These are phyloP conservation scores for Lasioglossum leucozonium DNA, from an alignment of 2,888 invertebrate species.

Conservation along the genomic window DNA sequence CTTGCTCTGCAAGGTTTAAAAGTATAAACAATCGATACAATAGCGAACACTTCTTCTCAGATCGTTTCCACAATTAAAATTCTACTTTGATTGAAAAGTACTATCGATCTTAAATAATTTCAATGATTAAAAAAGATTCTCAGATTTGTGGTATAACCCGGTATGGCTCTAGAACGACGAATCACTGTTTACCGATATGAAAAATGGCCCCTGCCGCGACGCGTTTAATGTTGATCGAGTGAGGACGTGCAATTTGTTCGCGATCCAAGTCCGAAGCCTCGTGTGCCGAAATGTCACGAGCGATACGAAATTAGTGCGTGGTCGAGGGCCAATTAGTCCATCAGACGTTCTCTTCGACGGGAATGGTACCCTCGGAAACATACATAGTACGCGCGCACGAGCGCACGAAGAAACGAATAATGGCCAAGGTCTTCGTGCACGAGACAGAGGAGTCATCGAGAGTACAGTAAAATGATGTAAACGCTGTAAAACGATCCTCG, in stretches of 20 bases:
- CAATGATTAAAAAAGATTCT: not conserved
- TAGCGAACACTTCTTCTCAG: too few species aligned
- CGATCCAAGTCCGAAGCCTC: conserved; percentile 34
- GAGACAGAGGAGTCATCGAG: not conserved
- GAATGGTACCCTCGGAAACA: conserved; percentile 16
- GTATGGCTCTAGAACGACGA: not conserved
- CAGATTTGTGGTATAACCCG: too few species aligned
- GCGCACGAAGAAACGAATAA: conserved; percentile 36
- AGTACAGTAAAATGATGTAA: not conserved
- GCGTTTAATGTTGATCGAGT: conserved; percentile 2
- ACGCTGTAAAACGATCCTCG: not conserved
- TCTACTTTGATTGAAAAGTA: not conserved
- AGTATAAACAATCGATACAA: too few species aligned
- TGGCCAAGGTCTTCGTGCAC: not conserved
- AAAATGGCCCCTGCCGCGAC: not conserved
- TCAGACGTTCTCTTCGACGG: not conserved
- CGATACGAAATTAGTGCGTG: conserved; percentile 43
- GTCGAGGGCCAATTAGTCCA: conserved; percentile 36
- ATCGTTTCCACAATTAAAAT: not conserved
- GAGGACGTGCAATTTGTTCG: not conserved
- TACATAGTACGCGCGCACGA: not conserved
- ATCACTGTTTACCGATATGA: not conserved
- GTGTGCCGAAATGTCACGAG: conserved; percentile 38
- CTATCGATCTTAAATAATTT: not conserved
- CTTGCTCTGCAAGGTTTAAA: too few species aligned